Evolutionary conservation across 2,113 vertebrate genomes (phyloP).

Genomic region (Rhagologus leucostigma): DNA sequence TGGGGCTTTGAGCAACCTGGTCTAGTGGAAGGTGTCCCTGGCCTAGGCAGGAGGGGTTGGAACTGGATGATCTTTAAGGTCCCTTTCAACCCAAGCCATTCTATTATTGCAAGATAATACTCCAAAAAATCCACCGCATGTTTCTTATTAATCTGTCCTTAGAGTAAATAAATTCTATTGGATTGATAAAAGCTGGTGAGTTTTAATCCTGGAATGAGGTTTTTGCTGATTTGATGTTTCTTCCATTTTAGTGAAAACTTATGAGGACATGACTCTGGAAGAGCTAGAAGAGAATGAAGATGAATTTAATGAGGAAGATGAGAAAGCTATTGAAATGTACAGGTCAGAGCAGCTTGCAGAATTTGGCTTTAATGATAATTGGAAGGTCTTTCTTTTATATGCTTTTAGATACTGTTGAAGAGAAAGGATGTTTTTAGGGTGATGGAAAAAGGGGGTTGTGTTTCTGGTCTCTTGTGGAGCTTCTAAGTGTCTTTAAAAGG

Average conservation of each 20-base stretch:
- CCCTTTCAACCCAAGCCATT: not conserved
- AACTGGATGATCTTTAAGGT: not conserved
- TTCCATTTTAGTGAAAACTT: constrained; percentile 85
- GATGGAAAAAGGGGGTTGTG: not conserved
- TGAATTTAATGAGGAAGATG: constrained; percentile 93
- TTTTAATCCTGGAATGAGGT: not conserved
- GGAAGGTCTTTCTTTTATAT: not conserved
- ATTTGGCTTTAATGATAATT: not conserved
- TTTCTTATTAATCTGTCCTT: not conserved
- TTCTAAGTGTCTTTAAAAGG: not conserved
- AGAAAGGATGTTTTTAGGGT: not conserved
- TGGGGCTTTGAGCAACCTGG: not conserved
- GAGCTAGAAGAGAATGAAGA: constrained; percentile 96
- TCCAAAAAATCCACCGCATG: fast-evolving
- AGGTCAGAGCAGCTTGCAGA: constrained; percentile 73
- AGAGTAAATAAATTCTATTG: not conserved
- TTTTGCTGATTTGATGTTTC: not conserved
- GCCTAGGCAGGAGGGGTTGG: not conserved
- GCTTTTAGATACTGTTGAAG: not conserved
- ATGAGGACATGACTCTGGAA: constrained; percentile 92
- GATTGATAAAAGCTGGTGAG: not conserved
- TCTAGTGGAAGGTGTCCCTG: not conserved
- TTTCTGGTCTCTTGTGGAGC: not conserved
- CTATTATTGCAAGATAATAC: not conserved
- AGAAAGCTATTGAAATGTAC: constrained; percentile 93